Evolutionary conservation across 23 tunicate genomes (phyloP).

Genomic region (Aplidium turbinatum): DNA sequence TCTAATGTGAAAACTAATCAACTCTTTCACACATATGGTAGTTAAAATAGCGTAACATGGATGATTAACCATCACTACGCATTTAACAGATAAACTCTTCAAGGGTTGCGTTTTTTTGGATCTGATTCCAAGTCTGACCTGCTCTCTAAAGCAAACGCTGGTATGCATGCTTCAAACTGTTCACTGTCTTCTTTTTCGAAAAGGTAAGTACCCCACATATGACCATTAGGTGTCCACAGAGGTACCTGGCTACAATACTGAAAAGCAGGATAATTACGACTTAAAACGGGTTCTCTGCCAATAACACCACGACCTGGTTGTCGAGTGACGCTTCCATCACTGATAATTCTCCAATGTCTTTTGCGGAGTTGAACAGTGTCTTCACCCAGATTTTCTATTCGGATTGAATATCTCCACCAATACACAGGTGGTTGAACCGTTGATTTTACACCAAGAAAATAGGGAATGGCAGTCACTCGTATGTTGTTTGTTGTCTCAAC

Average conservation of each 20-base stretch:
- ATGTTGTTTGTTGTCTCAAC: slow-evolving; percentile 76
- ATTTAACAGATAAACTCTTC: too few species aligned
- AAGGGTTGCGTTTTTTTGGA: neutral
- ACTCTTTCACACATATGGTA: too few species aligned
- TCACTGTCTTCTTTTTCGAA: slow-evolving; percentile 75
- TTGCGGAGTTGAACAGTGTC: slow-evolving; percentile 49
- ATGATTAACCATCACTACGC: too few species aligned
- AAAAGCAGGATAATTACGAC: slow-evolving; percentile 69
- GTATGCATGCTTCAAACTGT: slow-evolving; percentile 80
- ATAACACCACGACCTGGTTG: slow-evolving; percentile 86
- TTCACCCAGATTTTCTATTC: slow-evolving; percentile 75
- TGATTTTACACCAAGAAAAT: slow-evolving; percentile 69
- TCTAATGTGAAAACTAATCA: too few species aligned
- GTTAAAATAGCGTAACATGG: too few species aligned
- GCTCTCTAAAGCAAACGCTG: slow-evolving; percentile 81
- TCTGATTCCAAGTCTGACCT: slow-evolving; percentile 11
- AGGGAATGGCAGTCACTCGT: slow-evolving; percentile 90
- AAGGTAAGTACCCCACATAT: slow-evolving; percentile 86
- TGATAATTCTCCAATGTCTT: slow-evolving; percentile 87
- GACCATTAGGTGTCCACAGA: slow-evolving; percentile 69
- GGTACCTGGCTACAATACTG: slow-evolving; percentile 87
- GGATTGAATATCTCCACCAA: slow-evolving; percentile 90
- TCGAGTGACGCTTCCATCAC: slow-evolving; percentile 86
- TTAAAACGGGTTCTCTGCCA: slow-evolving; percentile 86
- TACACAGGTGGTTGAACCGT: neutral